These are phyloP conservation scores for Stegastes partitus DNA, from an alignment of 2,113 vertebrate genomes.

Conservation along the genomic window DNA sequence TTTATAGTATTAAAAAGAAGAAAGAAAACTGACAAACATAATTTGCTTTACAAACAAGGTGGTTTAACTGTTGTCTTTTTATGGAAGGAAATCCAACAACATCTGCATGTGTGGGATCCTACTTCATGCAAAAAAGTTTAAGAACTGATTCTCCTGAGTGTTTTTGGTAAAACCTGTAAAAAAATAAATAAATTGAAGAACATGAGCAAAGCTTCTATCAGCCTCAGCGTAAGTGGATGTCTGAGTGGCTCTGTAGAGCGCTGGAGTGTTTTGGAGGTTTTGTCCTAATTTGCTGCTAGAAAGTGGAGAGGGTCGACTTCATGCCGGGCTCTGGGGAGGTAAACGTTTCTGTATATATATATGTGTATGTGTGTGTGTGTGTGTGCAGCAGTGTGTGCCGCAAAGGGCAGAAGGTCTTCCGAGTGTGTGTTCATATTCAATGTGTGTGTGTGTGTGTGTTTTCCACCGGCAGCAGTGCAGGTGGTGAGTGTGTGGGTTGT, in stretches of 20 bases:
- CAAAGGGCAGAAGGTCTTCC: not conserved
- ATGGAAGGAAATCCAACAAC: not conserved
- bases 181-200: not conserved
- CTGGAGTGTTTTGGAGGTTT: constrained; percentile 14
- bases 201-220: not conserved
- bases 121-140: not conserved
- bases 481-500: constrained; percentile 16
- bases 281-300: constrained; percentile 13
- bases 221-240: constrained; percentile 10
- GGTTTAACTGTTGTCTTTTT: not conserved
- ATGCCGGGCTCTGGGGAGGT: not conserved
- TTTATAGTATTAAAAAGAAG: no score
- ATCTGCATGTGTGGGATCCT: not conserved
- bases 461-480: constrained; percentile 2
- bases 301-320: constrained; percentile 7
- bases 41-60: no score
- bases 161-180: not conserved
- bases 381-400: not conserved
- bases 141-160: not conserved
- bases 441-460: not conserved
- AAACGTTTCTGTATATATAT: not conserved
- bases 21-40: no score
- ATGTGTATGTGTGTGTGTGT: not conserved
- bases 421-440: not conserved
- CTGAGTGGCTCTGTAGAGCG: constrained; percentile 17